Evolutionary conservation across 2,888 invertebrate species (phyloP).

Genomic region (Nomada hirtipes): DNA sequence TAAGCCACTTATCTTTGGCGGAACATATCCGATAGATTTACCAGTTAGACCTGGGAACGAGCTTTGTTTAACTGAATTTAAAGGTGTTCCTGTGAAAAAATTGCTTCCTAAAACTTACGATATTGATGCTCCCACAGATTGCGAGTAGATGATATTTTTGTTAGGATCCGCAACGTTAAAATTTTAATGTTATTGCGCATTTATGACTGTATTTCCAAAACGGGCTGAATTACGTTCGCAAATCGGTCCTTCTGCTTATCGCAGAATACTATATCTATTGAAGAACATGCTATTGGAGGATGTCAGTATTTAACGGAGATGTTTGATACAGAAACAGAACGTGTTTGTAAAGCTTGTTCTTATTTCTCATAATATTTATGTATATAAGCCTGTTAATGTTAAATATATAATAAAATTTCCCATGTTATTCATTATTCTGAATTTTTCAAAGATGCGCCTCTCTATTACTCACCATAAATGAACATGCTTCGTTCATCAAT

Average conservation of each 20-base stretch:
- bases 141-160: conserved; percentile 51
- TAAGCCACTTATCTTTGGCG: conserved; percentile 92
- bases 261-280: neutral
- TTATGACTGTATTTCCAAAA: conserved; percentile 21
- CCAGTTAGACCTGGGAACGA: conserved; percentile 83
- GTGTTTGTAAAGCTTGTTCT: conserved; percentile 35
- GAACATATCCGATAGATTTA: conserved; percentile 94
- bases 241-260: conserved; percentile 29
- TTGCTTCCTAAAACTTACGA: conserved; percentile 84
- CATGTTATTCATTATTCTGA: conserved; percentile 50
- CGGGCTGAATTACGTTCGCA: conserved; percentile 19
- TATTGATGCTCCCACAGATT: conserved; percentile 85
- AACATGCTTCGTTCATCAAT: neutral
- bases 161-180: conserved; percentile 21
- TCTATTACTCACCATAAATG: neutral
- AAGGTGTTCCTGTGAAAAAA: conserved; percentile 55
- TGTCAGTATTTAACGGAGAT: conserved; percentile 24
- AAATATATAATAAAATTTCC: conserved; percentile 66
- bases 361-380: conserved; percentile 53
- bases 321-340: conserved; percentile 44
- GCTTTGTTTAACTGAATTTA: conserved; percentile 38
- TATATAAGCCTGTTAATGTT: conserved; percentile 64
- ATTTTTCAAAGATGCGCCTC: conserved; percentile 47
- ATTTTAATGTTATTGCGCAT: conserved; percentile 20
- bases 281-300: conserved; percentile 21